Evolutionary conservation across 1,140 invertebrate species (phyloP), one percentile per base, ranked within the genome.

Genomic region (Zaprionus ornatus): DNA sequence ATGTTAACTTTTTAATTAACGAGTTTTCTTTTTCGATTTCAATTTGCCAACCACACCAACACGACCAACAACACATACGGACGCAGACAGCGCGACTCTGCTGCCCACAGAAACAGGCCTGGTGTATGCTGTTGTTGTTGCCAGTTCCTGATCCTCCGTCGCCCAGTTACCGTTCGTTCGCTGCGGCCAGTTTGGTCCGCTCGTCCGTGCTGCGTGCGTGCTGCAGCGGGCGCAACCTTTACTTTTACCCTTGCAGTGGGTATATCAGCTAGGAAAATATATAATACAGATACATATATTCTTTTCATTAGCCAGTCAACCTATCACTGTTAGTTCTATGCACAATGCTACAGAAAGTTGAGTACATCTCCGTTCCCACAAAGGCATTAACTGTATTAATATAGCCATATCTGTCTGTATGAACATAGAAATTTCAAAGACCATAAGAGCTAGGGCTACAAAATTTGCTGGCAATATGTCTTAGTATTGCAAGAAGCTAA

Each of bases 1-100:
- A 88, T 91, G 88, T 91, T 91, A 91, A 91, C 88, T 91, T 91
- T 91, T 91, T 91, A 91, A 91, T 91, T 91, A 91, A 91, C 90
- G 90, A 91, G 90, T 91, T 91, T 91, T 91, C 90, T 90, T 91
- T 87, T 91, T 91, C 90, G 90, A 90, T 91, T 91, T 91, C 90
- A 91, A 91, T 91, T 91, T 91, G 87, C 87, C 80, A 81, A 82
- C 83, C 69, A 54, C 75, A 32, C 29, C 29, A 32, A 32, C 29
- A 32, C 29, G 29, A 32, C 29, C 29, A 32, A 37, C 56, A 63
- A 37, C 56, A 63, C 59, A 32, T 21, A 45, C 23, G 32, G 17
- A 32, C 27, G 57, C 32, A 57, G 64, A 50, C 56, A 57, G 23
- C 12, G n/a, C 27, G 25, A 62, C 17, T 54, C 17, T n/a, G 37